Percentiles rank a stretch among this genome's conserved stretches.
Conservation (phyloP, 2,797 vertebrate genomes). For the Silurus aristotelis region DNA sequence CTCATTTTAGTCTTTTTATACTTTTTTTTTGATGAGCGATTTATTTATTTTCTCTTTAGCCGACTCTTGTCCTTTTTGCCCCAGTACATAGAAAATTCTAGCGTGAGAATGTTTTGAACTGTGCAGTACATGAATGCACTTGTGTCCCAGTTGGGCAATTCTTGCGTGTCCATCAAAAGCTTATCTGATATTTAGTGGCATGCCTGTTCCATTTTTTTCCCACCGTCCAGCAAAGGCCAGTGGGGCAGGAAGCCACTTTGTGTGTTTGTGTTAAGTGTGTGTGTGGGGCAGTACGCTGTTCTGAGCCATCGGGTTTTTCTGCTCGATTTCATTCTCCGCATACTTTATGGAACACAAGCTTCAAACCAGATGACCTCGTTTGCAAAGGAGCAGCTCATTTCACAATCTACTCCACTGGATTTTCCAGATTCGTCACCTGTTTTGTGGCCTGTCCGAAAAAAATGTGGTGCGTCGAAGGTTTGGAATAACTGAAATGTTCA, state of each 20-base stretch:
- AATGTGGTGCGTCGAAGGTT: not conserved
- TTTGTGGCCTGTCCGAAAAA: not conserved
- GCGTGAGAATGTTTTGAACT: not conserved
- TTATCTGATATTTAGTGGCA: constrained; percentile 15
- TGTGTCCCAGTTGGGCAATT: not conserved
- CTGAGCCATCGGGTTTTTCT: constrained; percentile 50
- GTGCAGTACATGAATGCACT: not conserved
- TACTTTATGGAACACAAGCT: constrained; percentile 34
- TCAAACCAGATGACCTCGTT: constrained; percentile 13
- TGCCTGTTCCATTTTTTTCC: not conserved
- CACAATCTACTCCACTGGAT: constrained; percentile 5
- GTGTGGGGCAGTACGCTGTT: constrained; percentile 19
- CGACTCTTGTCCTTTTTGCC: not conserved
- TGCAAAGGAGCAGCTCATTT: not conserved
- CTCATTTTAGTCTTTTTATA: not conserved
- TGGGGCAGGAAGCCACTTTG: not conserved
- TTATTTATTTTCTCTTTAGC: too few species aligned
- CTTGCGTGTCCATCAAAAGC: constrained; percentile 10
- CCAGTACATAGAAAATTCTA: not conserved
- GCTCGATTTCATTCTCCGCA: constrained; percentile 46
- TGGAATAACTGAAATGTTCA: not conserved
- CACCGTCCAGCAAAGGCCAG: constrained; percentile 3
- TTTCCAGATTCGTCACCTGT: constrained; percentile 31
- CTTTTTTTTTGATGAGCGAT: not conserved
- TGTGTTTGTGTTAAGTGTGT: not conserved